phyloP scores from a whole-genome alignment of 2,888 invertebrate species.

The Synergus laeviventris region DNA sequence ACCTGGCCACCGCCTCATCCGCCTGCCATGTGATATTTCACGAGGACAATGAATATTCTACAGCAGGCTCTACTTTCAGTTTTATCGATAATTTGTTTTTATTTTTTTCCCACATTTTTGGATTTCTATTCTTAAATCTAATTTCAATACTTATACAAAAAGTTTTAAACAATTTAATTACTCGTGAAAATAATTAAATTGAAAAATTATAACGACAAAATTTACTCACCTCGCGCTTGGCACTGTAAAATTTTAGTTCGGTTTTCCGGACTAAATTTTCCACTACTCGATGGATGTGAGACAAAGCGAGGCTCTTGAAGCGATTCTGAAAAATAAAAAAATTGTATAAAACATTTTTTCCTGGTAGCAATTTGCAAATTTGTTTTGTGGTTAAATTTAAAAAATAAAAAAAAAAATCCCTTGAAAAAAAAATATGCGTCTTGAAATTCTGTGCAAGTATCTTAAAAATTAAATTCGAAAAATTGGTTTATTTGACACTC shows the following conservation, averaged over 20 bases:
- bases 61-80: conserved; percentile 43
- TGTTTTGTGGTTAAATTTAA: too few species aligned
- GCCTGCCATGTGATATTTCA: conserved; percentile 66
- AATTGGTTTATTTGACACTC: too few species aligned
- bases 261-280: conserved; percentile 91
- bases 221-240: conserved; percentile 86
- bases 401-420: too few species aligned
- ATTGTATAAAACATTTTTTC: neutral
- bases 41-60: conserved; percentile 56
- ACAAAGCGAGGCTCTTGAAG: conserved; percentile 92
- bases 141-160: neutral
- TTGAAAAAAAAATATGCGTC: too few species aligned
- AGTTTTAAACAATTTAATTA: neutral
- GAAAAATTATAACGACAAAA: conserved; percentile 39
- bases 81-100: conserved; percentile 42
- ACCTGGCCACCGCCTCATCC: conserved; percentile 67
- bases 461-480: too few species aligned
- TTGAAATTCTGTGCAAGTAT: too few species aligned
- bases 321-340: conserved; percentile 74
- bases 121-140: neutral
- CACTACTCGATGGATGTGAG: conserved; percentile 90
- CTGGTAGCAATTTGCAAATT: neutral
- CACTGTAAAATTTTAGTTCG: conserved; percentile 95
- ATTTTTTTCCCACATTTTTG: neutral
- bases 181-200: neutral